Conservation (phyloP, 2,888 invertebrate species). For the Steinernema carpocapsae region DNA sequence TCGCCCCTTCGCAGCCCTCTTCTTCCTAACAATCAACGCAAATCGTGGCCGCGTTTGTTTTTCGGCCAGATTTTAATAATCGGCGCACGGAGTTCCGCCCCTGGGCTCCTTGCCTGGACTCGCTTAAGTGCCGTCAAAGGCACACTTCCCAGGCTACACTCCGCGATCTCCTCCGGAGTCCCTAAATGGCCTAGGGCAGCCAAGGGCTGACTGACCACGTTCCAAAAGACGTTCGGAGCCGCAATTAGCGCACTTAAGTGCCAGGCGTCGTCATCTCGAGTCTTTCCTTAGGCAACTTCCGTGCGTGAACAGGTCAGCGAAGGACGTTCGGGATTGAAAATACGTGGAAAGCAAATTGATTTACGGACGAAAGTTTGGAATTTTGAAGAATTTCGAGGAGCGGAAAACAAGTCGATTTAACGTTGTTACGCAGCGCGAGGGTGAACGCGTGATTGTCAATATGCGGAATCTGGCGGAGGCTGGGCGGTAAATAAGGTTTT, state of each 20-base stretch:
- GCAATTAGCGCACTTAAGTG: slow-evolving; percentile 2
- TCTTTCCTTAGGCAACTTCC: no score
- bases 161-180: no score
- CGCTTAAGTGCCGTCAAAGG: slow-evolving; percentile 11
- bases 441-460: slow-evolving; percentile 23
- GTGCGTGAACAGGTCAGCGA: no score
- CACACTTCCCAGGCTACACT: not conserved
- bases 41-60: slow-evolving; percentile 19
- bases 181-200: not conserved
- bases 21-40: not conserved
- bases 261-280: not conserved
- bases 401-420: slow-evolving; percentile 28
- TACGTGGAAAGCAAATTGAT: not conserved
- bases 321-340: not conserved
- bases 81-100: slow-evolving; percentile 23
- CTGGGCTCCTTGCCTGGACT: not conserved
- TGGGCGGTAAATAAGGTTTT: not conserved
- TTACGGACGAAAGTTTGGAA: not conserved
- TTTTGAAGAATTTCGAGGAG: not conserved
- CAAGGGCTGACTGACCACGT: not conserved
- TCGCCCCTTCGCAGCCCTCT: not conserved
- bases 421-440: slow-evolving; percentile 20
- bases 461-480: not conserved
- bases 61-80: slow-evolving; percentile 25
- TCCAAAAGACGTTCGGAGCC: not conserved